A percentile compares a stretch with the other conserved stretches of the same genome.
Conservation (phyloP, 1,140 invertebrate species). For the Proctacanthus coquilletti region DNA sequence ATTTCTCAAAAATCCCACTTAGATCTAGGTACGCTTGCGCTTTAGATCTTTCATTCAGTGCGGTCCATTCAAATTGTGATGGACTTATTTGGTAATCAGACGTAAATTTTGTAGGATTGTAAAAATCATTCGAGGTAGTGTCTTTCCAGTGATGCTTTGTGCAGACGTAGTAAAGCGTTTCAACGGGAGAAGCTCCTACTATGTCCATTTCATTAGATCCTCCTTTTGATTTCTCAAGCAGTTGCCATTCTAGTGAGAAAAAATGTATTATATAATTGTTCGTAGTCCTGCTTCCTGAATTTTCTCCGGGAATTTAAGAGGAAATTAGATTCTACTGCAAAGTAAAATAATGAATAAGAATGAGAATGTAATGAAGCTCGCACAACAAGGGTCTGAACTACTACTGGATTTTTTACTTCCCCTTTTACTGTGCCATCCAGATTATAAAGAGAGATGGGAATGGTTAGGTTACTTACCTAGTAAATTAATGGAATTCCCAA, state of each 20-base stretch:
- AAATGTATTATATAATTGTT: not conserved
- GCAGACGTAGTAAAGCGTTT: slow-evolving; percentile 23
- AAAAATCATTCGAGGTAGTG: slow-evolving; percentile 13
- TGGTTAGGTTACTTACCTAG: slow-evolving; percentile 24
- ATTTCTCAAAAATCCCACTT: slow-evolving; percentile 24
- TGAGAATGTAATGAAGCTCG: too few relatives aligned
- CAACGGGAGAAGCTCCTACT: slow-evolving; percentile 15
- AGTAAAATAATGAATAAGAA: not conserved
- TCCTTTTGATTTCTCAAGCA: slow-evolving; percentile 12
- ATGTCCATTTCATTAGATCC: slow-evolving; percentile 7
- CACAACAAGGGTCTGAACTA: too few relatives aligned
- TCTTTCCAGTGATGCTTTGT: slow-evolving; percentile 25
- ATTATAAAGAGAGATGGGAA: too few relatives aligned
- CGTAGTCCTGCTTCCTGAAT: too few relatives aligned
- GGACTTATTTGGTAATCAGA: slow-evolving; percentile 20
- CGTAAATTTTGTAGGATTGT: slow-evolving; percentile 19
- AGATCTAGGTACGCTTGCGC: slow-evolving; percentile 25
- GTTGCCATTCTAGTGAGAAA: slow-evolving; percentile 7
- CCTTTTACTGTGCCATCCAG: too few relatives aligned
- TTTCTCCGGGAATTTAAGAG: too few relatives aligned
- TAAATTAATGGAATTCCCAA: slow-evolving; percentile 33
- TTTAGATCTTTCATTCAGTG: slow-evolving; percentile 22
- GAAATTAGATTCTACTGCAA: too few relatives aligned
- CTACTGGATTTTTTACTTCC: too few relatives aligned
- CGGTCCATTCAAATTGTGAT: slow-evolving; percentile 27